Base-by-base conservation (phyloP, 2,888 invertebrate species). In the Elgonia sp. region DNA sequence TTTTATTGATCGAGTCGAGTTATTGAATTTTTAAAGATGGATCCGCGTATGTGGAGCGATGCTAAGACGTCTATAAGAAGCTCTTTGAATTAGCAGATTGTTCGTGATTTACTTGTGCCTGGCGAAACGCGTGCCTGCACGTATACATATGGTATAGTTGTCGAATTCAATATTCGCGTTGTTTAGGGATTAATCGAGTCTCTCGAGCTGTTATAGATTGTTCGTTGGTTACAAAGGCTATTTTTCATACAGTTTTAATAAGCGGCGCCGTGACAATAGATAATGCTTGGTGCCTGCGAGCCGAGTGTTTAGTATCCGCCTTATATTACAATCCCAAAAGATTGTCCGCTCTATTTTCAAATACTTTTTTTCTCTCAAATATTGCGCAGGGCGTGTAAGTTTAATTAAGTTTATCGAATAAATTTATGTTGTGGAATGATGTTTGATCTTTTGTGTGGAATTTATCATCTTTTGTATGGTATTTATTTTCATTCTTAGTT, bases 111-210 rank as follows among this genome's bases (percentile, higher is more conserved):
- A 86, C 82, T 86, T 75, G 76, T 77, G 70, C 60, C 37, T 73
- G 55, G 12, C 80, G 46, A 72, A 70, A 57, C 21, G 81, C 20
- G 18, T 80, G 62, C 60, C 14, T n/a, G 53, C 50, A n/a, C 40
- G 57, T 72, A 50, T 46, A 70, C 72, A 65, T 67, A 75, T 29
- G 29, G 29, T 29, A 29, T 29, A 29, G 29, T 29, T 5, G 69
- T 75, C 75, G 80, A 63, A 81, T 86, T 81, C 85, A 86, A 86
- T 86, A 86, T 75, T 86, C 80, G 69, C 85, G 80, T 86, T 86
- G 80, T 86, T 86, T 86, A 85, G 79, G 84, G 84, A 85, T 85
- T 85, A 85, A 85, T 85, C 79, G 79, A 65, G 79, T 62, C 39
- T 60, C 79, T 2, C 63, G 77, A 46, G 70, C 84, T 76, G 55